Evolutionary conservation across 2,113 vertebrate species (phyloP), one percentile per base, ranked within the genome.

Genomic region (Setophaga kirtlandii): DNA sequence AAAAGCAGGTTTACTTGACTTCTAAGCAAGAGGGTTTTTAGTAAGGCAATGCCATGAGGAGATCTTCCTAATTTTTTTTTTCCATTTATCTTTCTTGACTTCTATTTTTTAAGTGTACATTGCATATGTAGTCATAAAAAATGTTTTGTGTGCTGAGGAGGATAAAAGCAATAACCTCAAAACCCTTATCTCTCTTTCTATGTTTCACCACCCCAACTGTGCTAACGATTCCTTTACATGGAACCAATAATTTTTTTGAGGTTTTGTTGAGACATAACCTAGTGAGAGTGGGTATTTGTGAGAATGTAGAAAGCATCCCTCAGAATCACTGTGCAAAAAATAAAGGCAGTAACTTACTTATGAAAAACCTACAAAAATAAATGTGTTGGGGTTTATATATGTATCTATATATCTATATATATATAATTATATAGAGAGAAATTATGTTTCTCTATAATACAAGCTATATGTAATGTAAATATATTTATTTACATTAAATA

Each of bases 311-410:
- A 86, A 53, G 37, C 17, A 18, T 83, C 5, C 10, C n/a, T 68
- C 9, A 30, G 23, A 77, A 80, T 37, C 37, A 60, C 13, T 53
- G 12, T 55, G 37, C 60, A 70, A 35, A 55, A 80, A 5, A 83
- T 24, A 67, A 81, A 44, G 42, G 9, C 18, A 35, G 22, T 69
- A 74, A 49, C 23, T 49, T 49, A 18, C 16, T 62, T 60, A 64
- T 0, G 8, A 80, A 41, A 94, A 83, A 15, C 2, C 3, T 53
- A 39, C 15, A 23, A 71, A 93, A 93, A 25, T 27, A 0, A 42
- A 30, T 24, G 3, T n/a, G 2, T 25, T 42, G 16, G 5, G 2
- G 0, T 0, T 0, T 24, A 47, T 12, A 23, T 23, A 47, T 47
- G 7, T 47, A 47, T 47, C 23, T 22, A 47, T 12, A 44, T 39